Conservation (phyloP, 2,888 invertebrate species). For the Mythimna pallens region DNA sequence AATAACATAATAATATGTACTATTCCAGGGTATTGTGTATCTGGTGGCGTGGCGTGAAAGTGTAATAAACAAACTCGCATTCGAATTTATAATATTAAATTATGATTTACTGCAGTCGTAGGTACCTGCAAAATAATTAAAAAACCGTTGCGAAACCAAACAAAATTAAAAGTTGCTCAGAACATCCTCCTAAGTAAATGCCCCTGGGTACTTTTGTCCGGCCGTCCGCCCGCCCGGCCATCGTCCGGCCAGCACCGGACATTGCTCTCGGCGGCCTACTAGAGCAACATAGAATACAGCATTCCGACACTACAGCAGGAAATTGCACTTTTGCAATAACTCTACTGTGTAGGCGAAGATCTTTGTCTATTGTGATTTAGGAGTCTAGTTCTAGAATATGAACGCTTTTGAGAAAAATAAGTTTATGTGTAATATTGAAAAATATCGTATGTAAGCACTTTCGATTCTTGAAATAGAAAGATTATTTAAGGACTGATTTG, state of each 20-base stretch:
- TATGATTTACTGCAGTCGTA: no score
- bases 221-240: conserved; percentile 8
- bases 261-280: conserved; percentile 55
- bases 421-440: not conserved
- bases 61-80: no score
- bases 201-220: conserved; percentile 21
- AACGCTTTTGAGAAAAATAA: not conserved
- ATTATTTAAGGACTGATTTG: no score
- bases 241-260: conserved; percentile 47
- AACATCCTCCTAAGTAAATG: conserved; percentile 36
- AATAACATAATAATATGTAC: no score
- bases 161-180: conserved; percentile 18
- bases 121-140: not conserved
- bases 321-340: conserved; percentile 72
- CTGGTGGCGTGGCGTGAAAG: no score
- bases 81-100: no score
- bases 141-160: not conserved
- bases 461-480: not conserved
- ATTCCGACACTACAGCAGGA: conserved; percentile 56
- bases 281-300: conserved; percentile 55
- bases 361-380: conserved; percentile 32
- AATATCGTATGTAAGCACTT: not conserved
- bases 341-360: conserved; percentile 31
- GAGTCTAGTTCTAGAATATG: not conserved
- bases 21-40: no score